Base-by-base conservation (phyloP, 2,888 invertebrate species). In the Hirtodrosophila confusa region DNA sequence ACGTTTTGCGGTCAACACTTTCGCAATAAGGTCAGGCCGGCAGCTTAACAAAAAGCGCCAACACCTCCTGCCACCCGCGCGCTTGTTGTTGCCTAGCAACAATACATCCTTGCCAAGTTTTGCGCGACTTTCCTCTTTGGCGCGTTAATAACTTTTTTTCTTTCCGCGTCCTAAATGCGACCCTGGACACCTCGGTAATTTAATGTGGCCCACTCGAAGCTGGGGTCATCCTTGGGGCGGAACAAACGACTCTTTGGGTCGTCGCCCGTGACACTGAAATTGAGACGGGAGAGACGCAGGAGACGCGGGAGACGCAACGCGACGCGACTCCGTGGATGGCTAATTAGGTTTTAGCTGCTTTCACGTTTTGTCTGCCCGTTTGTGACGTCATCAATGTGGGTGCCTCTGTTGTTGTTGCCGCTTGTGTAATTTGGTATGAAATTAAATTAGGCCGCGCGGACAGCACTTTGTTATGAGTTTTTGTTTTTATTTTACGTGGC, bases 341-440 rank as follows among this genome's bases (percentile, higher is more conserved):
- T 89, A 89, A 89, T 89, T 89, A 89, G 83, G 88, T 90, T 89
- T 89, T 74, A 68, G 79, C 72, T 56, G 66, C 56, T 72, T 77
- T 47, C 55, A 48, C 65, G 45, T 47, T 71, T 53, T 58, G 63
- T 75, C 55, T 67, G 63, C 58, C 48, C 58, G 39, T 43, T 48
- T 43, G 63, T 80, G 86, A 80, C 82, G 85, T 79, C 83, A 84
- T 51, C 58, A 54, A 62, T 73, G 70, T 67, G 77, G 75, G 43
- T 35, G 23, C 48, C 29, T 29, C 39, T 47, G 31, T 31, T 41
- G 44, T n/a, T 11, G 24, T 17, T 40, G 39, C 44, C 39, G 48
- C 36, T 45, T 69, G 80, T 69, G 85, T 84, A 85, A 85, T 85
- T 86, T 78, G 69, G 75, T 84, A 80, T 85, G 80, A 85, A 86